Conservation (phyloP, 2,797 vertebrate species). For the Lates japonicus region DNA sequence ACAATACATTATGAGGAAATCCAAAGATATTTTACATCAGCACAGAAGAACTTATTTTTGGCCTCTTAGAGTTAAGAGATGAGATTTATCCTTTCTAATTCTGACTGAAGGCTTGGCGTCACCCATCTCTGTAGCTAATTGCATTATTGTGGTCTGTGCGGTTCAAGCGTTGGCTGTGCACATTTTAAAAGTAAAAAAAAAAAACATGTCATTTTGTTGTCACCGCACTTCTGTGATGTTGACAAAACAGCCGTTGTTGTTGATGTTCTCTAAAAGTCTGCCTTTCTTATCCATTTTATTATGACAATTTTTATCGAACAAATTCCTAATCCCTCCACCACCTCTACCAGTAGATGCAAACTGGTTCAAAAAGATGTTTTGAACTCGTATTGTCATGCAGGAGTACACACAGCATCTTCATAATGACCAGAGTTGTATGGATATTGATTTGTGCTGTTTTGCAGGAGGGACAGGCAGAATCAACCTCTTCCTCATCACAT, state of each 20-base stretch:
- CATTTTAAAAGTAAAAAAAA: slow-evolving; percentile 50
- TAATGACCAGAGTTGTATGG: slow-evolving; percentile 55
- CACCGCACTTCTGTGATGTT: slow-evolving; percentile 39
- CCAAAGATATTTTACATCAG: slow-evolving; percentile 34
- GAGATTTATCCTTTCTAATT: slow-evolving; percentile 65
- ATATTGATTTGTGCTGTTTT: slow-evolving; percentile 66
- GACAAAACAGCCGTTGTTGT: slow-evolving; percentile 18
- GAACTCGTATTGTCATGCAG: slow-evolving; percentile 35
- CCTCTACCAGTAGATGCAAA: slow-evolving; percentile 5
- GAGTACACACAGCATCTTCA: slow-evolving; percentile 40
- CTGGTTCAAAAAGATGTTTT: slow-evolving; percentile 26
- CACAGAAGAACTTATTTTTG: slow-evolving; percentile 47
- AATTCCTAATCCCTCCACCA: slow-evolving; percentile 4
- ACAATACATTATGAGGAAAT: slow-evolving; percentile 23
- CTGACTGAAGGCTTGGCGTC: slow-evolving; percentile 65
- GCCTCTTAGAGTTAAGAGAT: slow-evolving; percentile 38
- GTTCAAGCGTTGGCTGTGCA: slow-evolving; percentile 28
- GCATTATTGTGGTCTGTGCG: slow-evolving; percentile 54
- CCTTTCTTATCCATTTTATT: slow-evolving; percentile 15
- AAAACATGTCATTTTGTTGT: slow-evolving; percentile 44
- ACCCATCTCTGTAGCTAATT: slow-evolving; percentile 58
- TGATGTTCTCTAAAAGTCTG: slow-evolving; percentile 40
- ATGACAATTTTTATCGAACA: slow-evolving; percentile 11
- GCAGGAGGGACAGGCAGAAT: slow-evolving; percentile 52
- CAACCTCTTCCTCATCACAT: slow-evolving; percentile 67